Evolutionary conservation across 1,140 invertebrate species (phyloP), one percentile per base, ranked within the genome.

Genomic region (Zaprionus camerounensis): DNA sequence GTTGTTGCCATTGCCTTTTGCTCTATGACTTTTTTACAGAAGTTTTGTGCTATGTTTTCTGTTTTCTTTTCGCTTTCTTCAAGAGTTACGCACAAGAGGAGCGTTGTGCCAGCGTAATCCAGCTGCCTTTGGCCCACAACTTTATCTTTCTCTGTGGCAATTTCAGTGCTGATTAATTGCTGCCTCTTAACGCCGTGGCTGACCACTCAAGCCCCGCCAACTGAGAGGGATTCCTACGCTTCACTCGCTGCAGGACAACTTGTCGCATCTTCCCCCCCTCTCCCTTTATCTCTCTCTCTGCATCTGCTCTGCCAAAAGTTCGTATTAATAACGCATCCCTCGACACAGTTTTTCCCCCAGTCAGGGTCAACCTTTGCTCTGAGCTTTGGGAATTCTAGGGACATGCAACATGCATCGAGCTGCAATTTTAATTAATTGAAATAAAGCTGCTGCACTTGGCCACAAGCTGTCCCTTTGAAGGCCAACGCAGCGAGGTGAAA

Each of bases 111-210:
- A 49, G 11, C 28, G 26, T 59, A 46, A 64, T 62, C 59, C 59
- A 64, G 26, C 51, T 58, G 59, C 62, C 70, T 72, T 72, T 76
- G 49, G 55, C 57, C 63, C 61, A 63, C 49, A 71, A 76, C 44
- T 72, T 72, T 72, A 62, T 71, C 70, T 72, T 62, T 38, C 53
- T 55, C 58, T 68, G 51, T 46, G 59, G 62, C 57, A 78, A 78
- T 73, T 75, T 78, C 67, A 71, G 72, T 65, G 62, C 76, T 78
- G 73, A 79, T 79, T 79, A 79, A 79, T 79, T 79, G 77, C 67
- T 24, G 62, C 63, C 65, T 76, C 64, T 79, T 76, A 79, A 79
- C 77, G 73, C 73, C 68, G 63, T 66, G 77, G 73, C 68, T 76
- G 64, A 64, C 65, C 76, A 65, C 76, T 69, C 76, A 69, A 74